A percentile compares a stretch with the other conserved stretches of the same genome.
Conservation (phyloP, 2,888 invertebrate genomes). For the Drosophila koepferae region DNA sequence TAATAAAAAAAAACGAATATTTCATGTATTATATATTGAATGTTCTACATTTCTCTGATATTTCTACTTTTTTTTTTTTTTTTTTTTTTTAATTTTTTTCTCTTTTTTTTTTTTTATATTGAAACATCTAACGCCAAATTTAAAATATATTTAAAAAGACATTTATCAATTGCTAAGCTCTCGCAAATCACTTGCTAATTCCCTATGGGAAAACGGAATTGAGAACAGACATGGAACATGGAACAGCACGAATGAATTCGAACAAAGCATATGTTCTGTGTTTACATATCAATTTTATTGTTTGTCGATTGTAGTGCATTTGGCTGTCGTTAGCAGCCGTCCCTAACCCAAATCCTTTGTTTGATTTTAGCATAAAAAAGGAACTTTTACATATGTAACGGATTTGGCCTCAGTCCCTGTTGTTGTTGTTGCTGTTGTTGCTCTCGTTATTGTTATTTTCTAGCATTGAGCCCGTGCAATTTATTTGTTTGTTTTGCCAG, state of each 20-base stretch:
- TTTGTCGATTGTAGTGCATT: slow-evolving; percentile 49
- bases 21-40: too few species aligned
- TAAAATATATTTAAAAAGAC: not conserved
- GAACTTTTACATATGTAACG: slow-evolving; percentile 70
- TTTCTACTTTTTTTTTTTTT: too few species aligned
- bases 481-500: slow-evolving; percentile 71
- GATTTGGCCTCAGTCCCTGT: slow-evolving; percentile 33
- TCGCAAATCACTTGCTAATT: not conserved
- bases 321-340: slow-evolving; percentile 58
- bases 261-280: slow-evolving; percentile 14
- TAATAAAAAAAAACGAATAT: too few species aligned
- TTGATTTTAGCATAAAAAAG: slow-evolving; percentile 67
- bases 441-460: slow-evolving; percentile 43
- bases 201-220: not conserved
- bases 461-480: slow-evolving; percentile 60
- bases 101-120: not conserved
- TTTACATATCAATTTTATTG: slow-evolving; percentile 43
- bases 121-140: not conserved
- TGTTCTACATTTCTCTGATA: too few species aligned
- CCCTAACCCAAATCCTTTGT: slow-evolving; percentile 58
- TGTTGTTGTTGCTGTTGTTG: slow-evolving; percentile 35
- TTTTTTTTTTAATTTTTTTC: too few species aligned
- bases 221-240: not conserved
- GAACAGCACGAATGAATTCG: not conserved
- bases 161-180: not conserved